Evolutionary conservation across 2,797 vertebrate genomes (phyloP), one percentile per base, ranked within the genome.

Genomic region (Lagocephalus sceleratus): DNA sequence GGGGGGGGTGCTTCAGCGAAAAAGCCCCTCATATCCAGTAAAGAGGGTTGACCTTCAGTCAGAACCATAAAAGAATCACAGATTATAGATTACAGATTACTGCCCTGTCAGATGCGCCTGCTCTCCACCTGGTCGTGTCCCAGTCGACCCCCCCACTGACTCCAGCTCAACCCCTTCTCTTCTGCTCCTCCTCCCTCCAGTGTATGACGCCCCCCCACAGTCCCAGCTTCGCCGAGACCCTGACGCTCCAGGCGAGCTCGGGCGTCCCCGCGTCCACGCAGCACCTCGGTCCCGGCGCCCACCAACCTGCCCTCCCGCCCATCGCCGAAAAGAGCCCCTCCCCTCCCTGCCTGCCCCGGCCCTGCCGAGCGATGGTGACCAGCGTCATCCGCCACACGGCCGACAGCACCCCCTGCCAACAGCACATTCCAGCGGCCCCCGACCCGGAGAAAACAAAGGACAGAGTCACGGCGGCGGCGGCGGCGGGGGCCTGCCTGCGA

Each of bases 151-250:
- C n/a, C n/a, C n/a, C n/a, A n/a, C n/a, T n/a, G n/a, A n/a, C n/a
- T n/a, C n/a, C n/a, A n/a, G 3, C 1, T 20, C 65, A 47, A 63
- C 48, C 43, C 17, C 21, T 23, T 4, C 17, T 17, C 19, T 20
- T 1, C 17, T 12, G 67, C 38, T 26, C 20, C 43, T 21, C 61
- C 15, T 65, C 52, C 63, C 53, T 83, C 25, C 79, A 99, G 97
- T 98, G 95, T 50, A 98, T 99, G 92, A 99, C 97, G 26, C 97
- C 96, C 26, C 97, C 96, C 3, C 96, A 98, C 84, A 99, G 97
- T 76, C 97, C 97, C 43, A 95, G 93, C 75, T 94, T 94, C 19
- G 50, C 78, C 1, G 97, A 98, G 75, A 84, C 85, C 0, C 78
- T 84, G 0, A 58, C 81, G 0, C 68, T 67, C 3, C 87, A 79